Base-by-base conservation (phyloP, 2,888 invertebrate species). In the Agonopterix alstromeriana region DNA sequence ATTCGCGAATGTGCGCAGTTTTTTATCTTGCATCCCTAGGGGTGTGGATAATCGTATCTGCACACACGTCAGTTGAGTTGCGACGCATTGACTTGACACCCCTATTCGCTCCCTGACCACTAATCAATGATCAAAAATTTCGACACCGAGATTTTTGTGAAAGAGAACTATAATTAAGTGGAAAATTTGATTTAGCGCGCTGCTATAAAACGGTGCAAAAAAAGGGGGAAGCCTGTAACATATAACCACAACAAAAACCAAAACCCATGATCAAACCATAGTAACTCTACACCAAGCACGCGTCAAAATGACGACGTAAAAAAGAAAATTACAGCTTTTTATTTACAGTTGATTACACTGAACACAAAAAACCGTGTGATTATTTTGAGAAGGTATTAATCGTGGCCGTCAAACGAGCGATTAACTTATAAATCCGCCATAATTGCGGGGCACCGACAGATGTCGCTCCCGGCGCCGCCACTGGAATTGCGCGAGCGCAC, bases 191-290 rank as follows among this genome's bases (percentile, higher is more conserved):
- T 46, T 46, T 40, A 10, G 40, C 17, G 12, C 10, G 12, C 38
- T 57, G 59, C 53, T 53, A 52, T 52, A 50, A 47, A 47, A 55
- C 50, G 48, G 17, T 52, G 27, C 7, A 27, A 27, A 27, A n/a
- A 27, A 27, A 51, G 50, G 53, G 61, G 63, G 65, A 53, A 57
- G 54, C 53, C 46, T 67, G 83, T 77, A 82, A 86, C 67, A 54
- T 81, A 85, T 81, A 85, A 69, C 78, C 80, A 85, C 74, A 86
- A 87, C 84, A 87, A 71, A 76, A 73, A 73, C 68, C 58, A 55
- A 53, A 70, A 73, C 73, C 71, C 40, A 53, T 70, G 53, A 77
- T 80, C 70, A 43, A 12, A n/a, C 17, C 4, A 42, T 9, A 10
- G 69, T 66, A 75, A 75, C 73, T 62, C 67, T 60, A 71, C 58